Evolutionary conservation across 2,797 vertebrate genomes (phyloP).

Genomic region (Poeciliopsis infans): DNA sequence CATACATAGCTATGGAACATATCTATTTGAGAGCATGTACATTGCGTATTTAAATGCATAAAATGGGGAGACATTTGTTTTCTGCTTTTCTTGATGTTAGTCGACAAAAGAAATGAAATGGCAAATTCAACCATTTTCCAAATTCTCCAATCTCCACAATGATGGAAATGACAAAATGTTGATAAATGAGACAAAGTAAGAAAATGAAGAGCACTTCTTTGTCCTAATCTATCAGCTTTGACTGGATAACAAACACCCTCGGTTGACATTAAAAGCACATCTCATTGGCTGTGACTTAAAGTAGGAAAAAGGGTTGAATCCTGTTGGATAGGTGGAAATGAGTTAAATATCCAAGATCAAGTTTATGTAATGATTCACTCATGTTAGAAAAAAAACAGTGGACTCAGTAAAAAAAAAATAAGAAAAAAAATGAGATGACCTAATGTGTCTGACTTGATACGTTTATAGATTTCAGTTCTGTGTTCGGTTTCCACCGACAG

Average conservation of each 20-base stretch:
- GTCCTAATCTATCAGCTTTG: background rate
- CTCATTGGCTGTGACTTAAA: background rate
- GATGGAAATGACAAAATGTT: background rate
- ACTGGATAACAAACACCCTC: background rate
- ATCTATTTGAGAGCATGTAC: background rate
- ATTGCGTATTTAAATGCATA: background rate
- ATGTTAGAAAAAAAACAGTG: background rate
- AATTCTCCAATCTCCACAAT: background rate
- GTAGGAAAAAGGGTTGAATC: slow-evolving; percentile 2
- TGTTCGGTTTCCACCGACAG: slow-evolving; percentile 38
- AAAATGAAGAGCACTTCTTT: background rate
- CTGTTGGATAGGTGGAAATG: background rate
- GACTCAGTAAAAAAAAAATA: slow-evolving; percentile 6
- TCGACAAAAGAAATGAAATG: background rate
- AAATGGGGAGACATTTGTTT: background rate
- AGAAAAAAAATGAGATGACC: slow-evolving; percentile 1
- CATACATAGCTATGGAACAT: background rate
- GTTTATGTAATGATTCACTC: slow-evolving; percentile 10
- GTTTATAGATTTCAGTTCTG: slow-evolving; percentile 50
- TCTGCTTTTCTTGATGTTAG: background rate
- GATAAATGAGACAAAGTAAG: background rate
- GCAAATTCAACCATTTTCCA: background rate
- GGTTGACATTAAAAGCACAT: background rate
- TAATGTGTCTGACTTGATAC: slow-evolving; percentile 10
- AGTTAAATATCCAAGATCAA: background rate